Percentiles rank a stretch among this genome's conserved stretches.
These are phyloP conservation scores for Mormoops blainvillei DNA, from an alignment of 2,113 vertebrate species.

Conservation along the genomic window DNA sequence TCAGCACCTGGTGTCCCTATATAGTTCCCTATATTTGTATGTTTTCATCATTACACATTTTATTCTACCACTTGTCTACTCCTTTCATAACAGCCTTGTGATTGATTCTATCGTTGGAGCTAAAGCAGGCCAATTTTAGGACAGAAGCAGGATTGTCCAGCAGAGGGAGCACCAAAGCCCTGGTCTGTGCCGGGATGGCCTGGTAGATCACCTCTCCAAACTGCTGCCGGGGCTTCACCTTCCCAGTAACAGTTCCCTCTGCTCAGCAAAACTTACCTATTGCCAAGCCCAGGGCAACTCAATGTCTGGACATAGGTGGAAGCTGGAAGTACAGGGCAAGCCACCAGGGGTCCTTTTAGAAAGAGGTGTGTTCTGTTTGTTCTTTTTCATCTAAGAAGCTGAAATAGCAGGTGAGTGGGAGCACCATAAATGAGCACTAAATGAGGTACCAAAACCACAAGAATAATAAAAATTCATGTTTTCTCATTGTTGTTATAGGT, in stretches of 20 bases:
- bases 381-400: background rate
- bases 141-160: background rate
- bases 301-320: background rate
- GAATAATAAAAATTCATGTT: background rate
- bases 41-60: background rate
- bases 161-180: constrained; percentile 23
- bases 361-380: background rate
- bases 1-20: background rate
- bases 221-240: background rate
- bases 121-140: background rate
- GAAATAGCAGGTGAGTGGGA: background rate
- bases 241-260: background rate
- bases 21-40: background rate
- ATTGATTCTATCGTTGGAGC: background rate
- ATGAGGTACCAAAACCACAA: background rate
- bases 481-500: background rate
- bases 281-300: background rate
- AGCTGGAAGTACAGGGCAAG: background rate
- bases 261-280: background rate
- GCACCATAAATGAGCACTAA: background rate
- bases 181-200: background rate
- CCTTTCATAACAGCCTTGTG: background rate
- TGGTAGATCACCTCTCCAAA: background rate
- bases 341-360: background rate
- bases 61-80: background rate